Base-by-base conservation (phyloP, 2,888 invertebrate species). In the Listrodromus nycthemerus region DNA sequence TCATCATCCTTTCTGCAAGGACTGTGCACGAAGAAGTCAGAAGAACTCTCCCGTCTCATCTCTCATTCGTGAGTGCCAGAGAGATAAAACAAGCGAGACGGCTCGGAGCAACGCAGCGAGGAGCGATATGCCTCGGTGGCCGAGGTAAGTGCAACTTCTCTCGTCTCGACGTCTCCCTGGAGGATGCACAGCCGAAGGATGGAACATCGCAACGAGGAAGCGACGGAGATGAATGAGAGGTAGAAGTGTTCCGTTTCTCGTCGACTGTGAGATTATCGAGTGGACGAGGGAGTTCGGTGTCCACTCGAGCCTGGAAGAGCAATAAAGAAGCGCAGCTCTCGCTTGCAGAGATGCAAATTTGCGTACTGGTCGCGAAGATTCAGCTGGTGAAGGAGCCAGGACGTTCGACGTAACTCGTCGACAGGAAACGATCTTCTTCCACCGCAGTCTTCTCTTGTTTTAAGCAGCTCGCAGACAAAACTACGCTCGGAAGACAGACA, bases 121-220 rank as follows among this genome's bases (percentile, higher is more conserved):
- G 81, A 78, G 82, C 83, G 88, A 86, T 82, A 86, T 86, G 88
- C 87, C 85, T 87, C 75, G 82, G 80, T 86, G 79, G 85, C 67
- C 73, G 65, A 79, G 83, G 63, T 85, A 85, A 87, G 81, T 84
- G 82, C 83, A 83, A 84, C 82, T 69, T 55, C 70, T 69, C 77
- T 75, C 65, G 78, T 65, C 75, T 65, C 78, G 66, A 81, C 84
- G 41, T 75, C 78, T 65, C 16, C 3, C 13, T 58, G 63, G 70
- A 78, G 77, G 74, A 74, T 74, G 45, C 70, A 63, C 61, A 21
- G n/a, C 45, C 58, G 61, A 66, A 82, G 66, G 66, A 55, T 74
- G 71, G 55, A 81, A 76, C 50, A 80, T 52, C 52, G 45, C 61
- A 67, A 80, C 65, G 73, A 70, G 77, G 61, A 50, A 16, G 78